Base-by-base conservation (phyloP, 2,113 vertebrate genomes). In the Anhinga anhinga region DNA sequence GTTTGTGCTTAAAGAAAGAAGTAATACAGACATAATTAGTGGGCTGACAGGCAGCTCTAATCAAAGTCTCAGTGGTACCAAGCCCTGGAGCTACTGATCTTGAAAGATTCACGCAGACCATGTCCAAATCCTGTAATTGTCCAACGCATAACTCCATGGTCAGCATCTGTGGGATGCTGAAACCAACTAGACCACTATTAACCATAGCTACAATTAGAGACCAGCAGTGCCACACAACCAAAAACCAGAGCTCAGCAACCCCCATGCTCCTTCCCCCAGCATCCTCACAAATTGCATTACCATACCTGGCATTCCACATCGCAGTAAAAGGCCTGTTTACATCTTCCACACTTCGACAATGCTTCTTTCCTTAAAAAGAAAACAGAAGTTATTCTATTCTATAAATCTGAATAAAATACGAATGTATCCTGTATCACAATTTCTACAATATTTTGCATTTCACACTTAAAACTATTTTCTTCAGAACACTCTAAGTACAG, bases 251-350 rank as follows among this genome's bases (percentile, higher is more conserved):
- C 30, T 71, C 65, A 86, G 29, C 12, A 63, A 47, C 4, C 53
- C 34, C 36, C 11, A 2, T 19, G 56, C 66, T 34, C 23, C 52
- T 42, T 71, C 27, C 73, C 73, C 13, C 15, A 1, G 11, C 72
- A 59, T 9, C 83, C 71, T 82, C 56, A 56, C 59, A 67, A 58
- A 80, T 2, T 63, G 69, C 44, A 62, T 61, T 13, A 47, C 40
- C 95, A 5, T 99, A 99, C 99, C 99, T 99, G 99, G 89, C 99
- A 99, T 58, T 99, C 98, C 78, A 97, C 98, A 82, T 99, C 96
- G 98, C 99, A 99, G 98, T 99, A 99, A 93, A 99, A 99, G 13
- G 99, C 99, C 97, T 99, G 99, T 95, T 99, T 99, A 97, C 99
- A 99, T 86, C 99, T 99, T 95, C 99, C 99, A 92, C 99, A 99